A percentile compares a stretch with the other conserved stretches of the same genome.
These are phyloP conservation scores for Myotis myotis DNA, from an alignment of 2,797 vertebrate species.

Conservation along the genomic window DNA sequence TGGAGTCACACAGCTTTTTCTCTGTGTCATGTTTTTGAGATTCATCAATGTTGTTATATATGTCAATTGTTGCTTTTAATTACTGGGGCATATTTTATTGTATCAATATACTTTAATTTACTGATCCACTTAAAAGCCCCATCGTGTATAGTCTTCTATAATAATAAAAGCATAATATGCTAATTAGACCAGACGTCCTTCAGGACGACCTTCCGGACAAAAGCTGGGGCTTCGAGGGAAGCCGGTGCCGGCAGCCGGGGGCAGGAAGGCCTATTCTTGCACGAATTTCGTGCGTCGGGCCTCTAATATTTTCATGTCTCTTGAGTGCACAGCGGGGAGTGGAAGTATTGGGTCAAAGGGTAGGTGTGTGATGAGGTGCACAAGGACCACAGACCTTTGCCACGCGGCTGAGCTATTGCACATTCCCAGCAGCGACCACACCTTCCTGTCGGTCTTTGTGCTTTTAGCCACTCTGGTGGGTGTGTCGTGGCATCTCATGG, in stretches of 20 bases:
- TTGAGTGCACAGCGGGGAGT: too few species aligned
- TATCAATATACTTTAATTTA: not conserved
- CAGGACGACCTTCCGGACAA: too few species aligned
- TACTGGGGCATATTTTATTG: not conserved
- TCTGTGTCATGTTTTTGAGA: not conserved
- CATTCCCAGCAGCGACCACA: fast-evolving
- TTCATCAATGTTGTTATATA: fast-evolving
- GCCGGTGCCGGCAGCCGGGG: too few species aligned
- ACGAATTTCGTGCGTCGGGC: too few species aligned
- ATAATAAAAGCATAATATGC: too few species aligned
- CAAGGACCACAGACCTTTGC: not conserved
- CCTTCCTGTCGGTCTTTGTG: not conserved
- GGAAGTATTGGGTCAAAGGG: not conserved
- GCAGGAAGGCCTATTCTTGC: too few species aligned
- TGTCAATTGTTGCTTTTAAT: not conserved
- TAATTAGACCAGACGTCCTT: too few species aligned
- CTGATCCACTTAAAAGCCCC: not conserved
- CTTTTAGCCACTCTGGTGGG: not conserved
- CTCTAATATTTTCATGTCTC: not conserved
- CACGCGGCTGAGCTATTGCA: fast-evolving
- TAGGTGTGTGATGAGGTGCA: fast-evolving
- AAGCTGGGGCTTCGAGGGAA: too few species aligned
- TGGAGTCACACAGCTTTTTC: not conserved
- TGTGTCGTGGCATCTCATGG: not conserved
- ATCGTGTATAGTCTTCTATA: too few species aligned